These are phyloP conservation scores for Acanthisitta chloris DNA, from an alignment of 2,113 vertebrate species.

Conservation along the genomic window DNA sequence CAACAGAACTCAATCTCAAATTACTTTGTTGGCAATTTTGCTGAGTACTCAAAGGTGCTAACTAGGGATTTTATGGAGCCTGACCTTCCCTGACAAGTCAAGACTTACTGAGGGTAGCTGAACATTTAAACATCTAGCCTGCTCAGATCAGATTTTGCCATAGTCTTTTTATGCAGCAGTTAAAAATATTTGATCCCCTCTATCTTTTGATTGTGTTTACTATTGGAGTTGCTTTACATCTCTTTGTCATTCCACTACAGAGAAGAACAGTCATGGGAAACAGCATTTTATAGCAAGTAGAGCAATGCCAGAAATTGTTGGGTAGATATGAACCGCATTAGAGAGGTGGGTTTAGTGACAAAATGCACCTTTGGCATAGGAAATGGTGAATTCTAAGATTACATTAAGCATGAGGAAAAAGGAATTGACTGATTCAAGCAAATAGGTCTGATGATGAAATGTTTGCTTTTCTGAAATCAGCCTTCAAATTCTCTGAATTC, in stretches of 20 bases:
- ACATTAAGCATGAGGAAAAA: not conserved
- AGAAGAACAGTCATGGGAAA: not conserved
- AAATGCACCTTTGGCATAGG: not conserved
- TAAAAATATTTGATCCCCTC: not conserved
- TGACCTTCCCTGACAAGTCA: not conserved
- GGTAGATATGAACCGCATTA: not conserved
- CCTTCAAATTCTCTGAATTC: not conserved
- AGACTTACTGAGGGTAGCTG: not conserved
- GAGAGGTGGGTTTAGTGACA: conserved; percentile 8
- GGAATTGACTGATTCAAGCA: not conserved
- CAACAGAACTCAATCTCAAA: no score
- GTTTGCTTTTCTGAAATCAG: not conserved
- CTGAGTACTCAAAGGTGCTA: not conserved
- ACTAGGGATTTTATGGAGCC: not conserved
- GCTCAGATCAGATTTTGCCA: not conserved
- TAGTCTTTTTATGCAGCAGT: not conserved
- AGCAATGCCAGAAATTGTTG: not conserved
- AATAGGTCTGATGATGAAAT: not conserved
- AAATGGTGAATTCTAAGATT: not conserved
- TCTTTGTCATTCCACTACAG: not conserved
- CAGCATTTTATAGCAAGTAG: not conserved
- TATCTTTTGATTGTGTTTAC: not conserved
- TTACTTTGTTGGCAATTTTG: not conserved
- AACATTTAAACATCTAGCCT: not conserved
- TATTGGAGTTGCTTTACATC: not conserved